A percentile compares a stretch with the other conserved stretches of the same genome.
These are phyloP conservation scores for Nerophis ophidion DNA, from an alignment of 2,113 vertebrate species.

Conservation along the genomic window DNA sequence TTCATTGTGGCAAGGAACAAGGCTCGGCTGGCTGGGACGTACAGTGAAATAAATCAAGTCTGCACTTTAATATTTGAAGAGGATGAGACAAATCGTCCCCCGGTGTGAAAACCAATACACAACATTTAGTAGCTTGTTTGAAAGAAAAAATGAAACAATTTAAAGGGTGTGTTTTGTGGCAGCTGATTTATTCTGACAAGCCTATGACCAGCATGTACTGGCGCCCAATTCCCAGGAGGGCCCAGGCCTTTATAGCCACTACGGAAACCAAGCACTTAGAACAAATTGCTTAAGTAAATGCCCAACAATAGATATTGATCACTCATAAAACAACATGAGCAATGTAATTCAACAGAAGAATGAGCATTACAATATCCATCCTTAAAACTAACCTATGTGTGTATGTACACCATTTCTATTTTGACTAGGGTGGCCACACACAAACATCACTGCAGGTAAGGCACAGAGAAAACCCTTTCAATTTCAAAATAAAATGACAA, in stretches of 20 bases:
- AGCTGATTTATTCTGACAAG: slow-evolving; percentile 56
- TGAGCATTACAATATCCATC: neutral
- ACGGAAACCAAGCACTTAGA: slow-evolving; percentile 45
- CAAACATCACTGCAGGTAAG: slow-evolving; percentile 13
- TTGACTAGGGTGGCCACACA: slow-evolving; percentile 13
- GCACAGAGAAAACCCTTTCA: slow-evolving; percentile 2
- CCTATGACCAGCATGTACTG: slow-evolving; percentile 37
- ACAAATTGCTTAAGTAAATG: slow-evolving; percentile 62
- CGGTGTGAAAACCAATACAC: slow-evolving; percentile 32
- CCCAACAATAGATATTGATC: slow-evolving; percentile 59
- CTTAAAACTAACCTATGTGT: neutral
- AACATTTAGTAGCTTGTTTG: slow-evolving; percentile 37
- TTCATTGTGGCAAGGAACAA: slow-evolving; percentile 39
- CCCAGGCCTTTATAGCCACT: slow-evolving; percentile 29
- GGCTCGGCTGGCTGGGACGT: slow-evolving; percentile 19
- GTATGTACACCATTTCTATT: neutral
- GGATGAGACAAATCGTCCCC: slow-evolving; percentile 41
- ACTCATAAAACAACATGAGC: slow-evolving; percentile 28
- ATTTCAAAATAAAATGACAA: slow-evolving; percentile 43
- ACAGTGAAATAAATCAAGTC: slow-evolving; percentile 41
- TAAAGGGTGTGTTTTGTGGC: slow-evolving; percentile 45
- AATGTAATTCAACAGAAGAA: slow-evolving; percentile 16
- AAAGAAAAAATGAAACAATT: slow-evolving; percentile 32
- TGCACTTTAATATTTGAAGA: slow-evolving; percentile 58
- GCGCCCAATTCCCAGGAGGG: slow-evolving; percentile 56